Conservation (phyloP, 2,888 invertebrate species). For the Zaprionus bogoriensis region DNA sequence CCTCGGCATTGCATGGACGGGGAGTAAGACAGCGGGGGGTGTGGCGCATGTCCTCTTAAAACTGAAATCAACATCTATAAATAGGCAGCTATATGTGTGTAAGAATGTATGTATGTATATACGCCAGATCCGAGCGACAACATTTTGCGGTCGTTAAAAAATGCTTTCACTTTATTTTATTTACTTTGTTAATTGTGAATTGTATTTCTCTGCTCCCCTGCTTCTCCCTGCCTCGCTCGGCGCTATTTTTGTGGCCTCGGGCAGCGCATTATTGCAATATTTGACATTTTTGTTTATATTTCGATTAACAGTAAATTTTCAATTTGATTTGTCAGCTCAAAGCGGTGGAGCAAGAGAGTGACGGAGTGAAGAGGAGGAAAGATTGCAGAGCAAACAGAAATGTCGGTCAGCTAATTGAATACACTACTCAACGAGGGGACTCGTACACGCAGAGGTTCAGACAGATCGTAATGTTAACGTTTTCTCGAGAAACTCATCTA, state of each 20-base stretch:
- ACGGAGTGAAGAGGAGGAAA: too few species aligned
- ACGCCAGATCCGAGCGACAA: not conserved
- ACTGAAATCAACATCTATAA: not conserved
- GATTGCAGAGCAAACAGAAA: too few species aligned
- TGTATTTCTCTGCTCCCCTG: slow-evolving; percentile 8
- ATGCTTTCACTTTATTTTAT: slow-evolving; percentile 7
- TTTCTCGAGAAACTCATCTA: too few species aligned
- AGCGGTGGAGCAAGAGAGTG: too few species aligned
- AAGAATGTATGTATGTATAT: not conserved
- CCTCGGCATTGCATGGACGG: slow-evolving; percentile 2
- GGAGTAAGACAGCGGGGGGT: not conserved
- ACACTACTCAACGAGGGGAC: too few species aligned
- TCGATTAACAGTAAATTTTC: slow-evolving; percentile 28
- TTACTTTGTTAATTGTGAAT: slow-evolving; percentile 31
- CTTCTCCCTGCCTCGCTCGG: not conserved
- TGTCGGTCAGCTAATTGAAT: too few species aligned
- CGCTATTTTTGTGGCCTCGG: not conserved
- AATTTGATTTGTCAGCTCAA: slow-evolving; percentile 23
- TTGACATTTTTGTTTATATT: slow-evolving; percentile 23
- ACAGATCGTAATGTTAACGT: too few species aligned
- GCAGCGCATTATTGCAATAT: slow-evolving; percentile 5
- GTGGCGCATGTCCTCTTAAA: not conserved
- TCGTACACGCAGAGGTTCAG: too few species aligned
- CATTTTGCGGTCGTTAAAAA: slow-evolving; percentile 1
- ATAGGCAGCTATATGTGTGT: not conserved